phyloP scores from a whole-genome alignment of 2,888 invertebrate species.

The Lycocerus yunnanus region DNA sequence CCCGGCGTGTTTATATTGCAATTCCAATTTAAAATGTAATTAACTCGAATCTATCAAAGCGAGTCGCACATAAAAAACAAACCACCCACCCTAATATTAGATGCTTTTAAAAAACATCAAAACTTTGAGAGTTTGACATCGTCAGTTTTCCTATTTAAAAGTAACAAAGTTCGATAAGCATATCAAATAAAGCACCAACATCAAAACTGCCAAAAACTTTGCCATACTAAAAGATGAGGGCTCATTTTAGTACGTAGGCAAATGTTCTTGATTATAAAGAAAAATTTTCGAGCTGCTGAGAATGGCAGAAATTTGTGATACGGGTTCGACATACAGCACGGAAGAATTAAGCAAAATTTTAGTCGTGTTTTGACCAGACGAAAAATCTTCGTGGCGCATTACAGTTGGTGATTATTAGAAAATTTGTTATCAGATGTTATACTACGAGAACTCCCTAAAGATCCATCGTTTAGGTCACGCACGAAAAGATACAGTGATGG shows the following conservation, averaged over 20 bases:
- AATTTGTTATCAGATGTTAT: constrained; percentile 33
- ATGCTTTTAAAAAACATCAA: background rate
- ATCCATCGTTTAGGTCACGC: constrained; percentile 36
- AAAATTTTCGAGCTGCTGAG: background rate
- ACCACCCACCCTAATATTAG: background rate
- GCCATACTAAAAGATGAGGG: background rate
- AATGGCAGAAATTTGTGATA: constrained; percentile 11
- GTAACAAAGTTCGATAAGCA: constrained; percentile 1
- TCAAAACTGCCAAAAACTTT: background rate
- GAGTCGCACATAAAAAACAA: background rate
- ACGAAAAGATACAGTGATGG: constrained; percentile 27
- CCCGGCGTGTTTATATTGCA: background rate
- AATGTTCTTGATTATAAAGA: background rate
- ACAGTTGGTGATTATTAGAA: constrained; percentile 28
- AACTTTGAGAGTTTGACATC: background rate
- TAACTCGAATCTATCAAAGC: background rate
- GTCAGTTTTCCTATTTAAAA: background rate
- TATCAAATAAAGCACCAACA: constrained; percentile 3
- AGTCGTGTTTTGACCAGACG: background rate
- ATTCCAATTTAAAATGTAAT: background rate
- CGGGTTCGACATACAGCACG: background rate
- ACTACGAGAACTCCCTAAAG: constrained; percentile 28
- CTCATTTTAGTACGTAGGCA: background rate
- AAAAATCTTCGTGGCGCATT: background rate
- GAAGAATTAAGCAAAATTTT: background rate